A percentile compares a stretch with the other conserved stretches of the same genome.
Conservation (phyloP, 2,797 vertebrate species). For the Sebastes nivosus region DNA sequence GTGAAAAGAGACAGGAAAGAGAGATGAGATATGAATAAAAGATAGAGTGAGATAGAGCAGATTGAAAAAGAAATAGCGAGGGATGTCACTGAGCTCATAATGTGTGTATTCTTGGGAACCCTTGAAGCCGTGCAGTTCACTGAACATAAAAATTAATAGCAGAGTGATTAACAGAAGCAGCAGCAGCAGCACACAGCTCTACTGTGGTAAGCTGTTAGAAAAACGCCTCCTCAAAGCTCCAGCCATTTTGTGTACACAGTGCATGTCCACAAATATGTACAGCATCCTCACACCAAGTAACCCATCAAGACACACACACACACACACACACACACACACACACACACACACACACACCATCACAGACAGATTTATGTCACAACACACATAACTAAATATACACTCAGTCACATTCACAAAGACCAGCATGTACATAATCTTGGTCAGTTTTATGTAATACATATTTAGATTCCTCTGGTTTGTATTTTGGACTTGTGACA, state of each 20-base stretch:
- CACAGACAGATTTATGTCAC: not conserved
- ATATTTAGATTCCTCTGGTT: not conserved
- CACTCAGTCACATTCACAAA: not conserved
- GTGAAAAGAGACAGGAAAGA: not conserved
- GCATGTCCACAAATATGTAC: not conserved
- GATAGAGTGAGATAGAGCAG: not conserved
- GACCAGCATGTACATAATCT: not conserved
- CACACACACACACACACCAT: not conserved
- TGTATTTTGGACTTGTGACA: too few species aligned
- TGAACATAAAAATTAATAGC: slow-evolving; percentile 22
- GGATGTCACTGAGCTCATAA: not conserved
- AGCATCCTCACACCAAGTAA: not conserved
- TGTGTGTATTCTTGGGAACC: slow-evolving; percentile 19
- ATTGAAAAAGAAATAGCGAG: slow-evolving; percentile 5
- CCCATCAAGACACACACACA: not conserved
- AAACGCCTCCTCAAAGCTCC: not conserved
- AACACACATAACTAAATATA: not conserved
- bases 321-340: not conserved
- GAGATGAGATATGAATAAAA: slow-evolving; percentile 22
- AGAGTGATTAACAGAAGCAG: slow-evolving; percentile 30
- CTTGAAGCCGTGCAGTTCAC: slow-evolving; percentile 19
- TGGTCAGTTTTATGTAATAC: not conserved
- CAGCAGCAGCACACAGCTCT: not conserved
- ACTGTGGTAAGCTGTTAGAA: not conserved
- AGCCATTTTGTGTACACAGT: not conserved